These are phyloP conservation scores for Sylvia atricapilla DNA, from an alignment of 2,113 vertebrate species.

Conservation along the genomic window DNA sequence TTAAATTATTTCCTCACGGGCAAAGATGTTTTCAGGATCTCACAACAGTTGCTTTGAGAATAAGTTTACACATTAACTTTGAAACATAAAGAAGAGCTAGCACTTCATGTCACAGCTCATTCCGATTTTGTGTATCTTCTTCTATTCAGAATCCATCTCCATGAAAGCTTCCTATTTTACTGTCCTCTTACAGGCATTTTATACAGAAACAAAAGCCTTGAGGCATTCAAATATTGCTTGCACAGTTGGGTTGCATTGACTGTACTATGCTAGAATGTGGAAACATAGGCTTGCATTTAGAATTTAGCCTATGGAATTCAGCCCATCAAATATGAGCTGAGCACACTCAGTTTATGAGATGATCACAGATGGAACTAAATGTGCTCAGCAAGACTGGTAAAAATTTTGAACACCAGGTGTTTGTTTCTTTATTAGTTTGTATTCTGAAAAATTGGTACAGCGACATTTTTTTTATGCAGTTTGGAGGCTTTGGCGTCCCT, in stretches of 20 bases:
- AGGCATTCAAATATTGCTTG: not conserved
- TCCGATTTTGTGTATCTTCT: not conserved
- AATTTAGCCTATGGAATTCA: not conserved
- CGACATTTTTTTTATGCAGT: not conserved
- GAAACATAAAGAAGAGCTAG: not conserved
- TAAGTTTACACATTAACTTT: not conserved
- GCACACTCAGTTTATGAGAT: not conserved
- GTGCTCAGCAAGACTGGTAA: not conserved
- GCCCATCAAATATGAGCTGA: rapidly evolving
- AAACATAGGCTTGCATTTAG: not conserved
- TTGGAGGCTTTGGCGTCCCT: not conserved
- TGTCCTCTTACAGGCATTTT: not conserved
- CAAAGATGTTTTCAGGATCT: not conserved
- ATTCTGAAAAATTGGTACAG: not conserved
- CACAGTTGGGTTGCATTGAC: not conserved
- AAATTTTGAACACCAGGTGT: not conserved
- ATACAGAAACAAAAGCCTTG: not conserved
- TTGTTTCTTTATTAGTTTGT: not conserved
- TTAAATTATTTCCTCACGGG: not conserved
- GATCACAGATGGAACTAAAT: not conserved
- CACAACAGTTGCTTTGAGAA: not conserved
- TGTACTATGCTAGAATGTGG: not conserved
- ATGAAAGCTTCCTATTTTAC: not conserved
- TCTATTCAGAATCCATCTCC: not conserved
- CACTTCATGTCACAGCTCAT: not conserved